Percentiles rank a stretch among this genome's conserved stretches.
These are phyloP conservation scores for Ceryle rudis DNA, from an alignment of 2,797 vertebrate species.

Conservation along the genomic window DNA sequence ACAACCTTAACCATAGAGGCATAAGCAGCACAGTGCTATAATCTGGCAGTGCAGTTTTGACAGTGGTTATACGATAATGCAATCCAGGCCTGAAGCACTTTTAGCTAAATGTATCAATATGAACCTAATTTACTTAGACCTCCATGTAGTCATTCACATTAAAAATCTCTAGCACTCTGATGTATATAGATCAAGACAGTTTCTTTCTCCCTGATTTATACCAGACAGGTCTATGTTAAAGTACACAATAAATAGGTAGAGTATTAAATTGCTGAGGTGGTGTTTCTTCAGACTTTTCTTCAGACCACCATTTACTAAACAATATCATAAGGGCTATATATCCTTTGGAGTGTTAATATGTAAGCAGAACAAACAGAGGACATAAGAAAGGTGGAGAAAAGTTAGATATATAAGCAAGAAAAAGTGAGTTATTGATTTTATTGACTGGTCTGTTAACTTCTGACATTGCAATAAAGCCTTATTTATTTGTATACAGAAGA, in stretches of 20 bases:
- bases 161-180: slow-evolving; percentile 12
- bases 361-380: slow-evolving; percentile 78
- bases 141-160: slow-evolving; percentile 4
- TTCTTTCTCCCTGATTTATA: slow-evolving; percentile 4
- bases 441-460: slow-evolving; percentile 85
- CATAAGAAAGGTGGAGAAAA: slow-evolving; percentile 77
- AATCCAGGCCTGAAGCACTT: not conserved
- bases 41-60: not conserved
- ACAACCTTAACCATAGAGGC: slow-evolving; percentile 41
- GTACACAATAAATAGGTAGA: not conserved
- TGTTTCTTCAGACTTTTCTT: slow-evolving; percentile 42
- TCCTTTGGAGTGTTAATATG: slow-evolving; percentile 53
- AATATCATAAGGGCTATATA: slow-evolving; percentile 45
- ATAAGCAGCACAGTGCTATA: not conserved
- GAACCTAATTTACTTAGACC: slow-evolving; percentile 35
- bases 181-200: not conserved
- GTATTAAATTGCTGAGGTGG: not conserved
- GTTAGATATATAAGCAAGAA: slow-evolving; percentile 83
- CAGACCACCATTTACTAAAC: slow-evolving; percentile 53
- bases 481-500: slow-evolving; percentile 86
- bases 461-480: slow-evolving; percentile 84
- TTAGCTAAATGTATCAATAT: slow-evolving; percentile 5
- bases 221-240: not conserved
- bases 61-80: not conserved
- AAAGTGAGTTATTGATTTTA: slow-evolving; percentile 86